Evolutionary conservation across 2,113 vertebrate species (phyloP), one percentile per base, ranked within the genome.

Genomic region (Myotis brandtii): DNA sequence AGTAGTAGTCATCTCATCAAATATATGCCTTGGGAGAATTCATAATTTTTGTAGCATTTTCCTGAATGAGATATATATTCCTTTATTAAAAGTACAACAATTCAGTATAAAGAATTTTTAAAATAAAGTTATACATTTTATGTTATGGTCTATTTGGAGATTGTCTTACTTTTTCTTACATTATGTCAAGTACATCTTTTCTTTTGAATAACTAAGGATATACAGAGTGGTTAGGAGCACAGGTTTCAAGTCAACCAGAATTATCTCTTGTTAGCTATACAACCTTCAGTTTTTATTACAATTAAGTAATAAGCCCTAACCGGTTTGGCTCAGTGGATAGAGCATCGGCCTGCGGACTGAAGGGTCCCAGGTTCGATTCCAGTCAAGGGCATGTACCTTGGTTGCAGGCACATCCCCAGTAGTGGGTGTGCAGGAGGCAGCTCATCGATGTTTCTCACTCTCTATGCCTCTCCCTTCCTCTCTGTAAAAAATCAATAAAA

Each of bases 21-120:
- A 91, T 83, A 66, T 8, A 30, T 66, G 27, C 17, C 69, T 72
- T 73, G n/a, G 52, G 16, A 73, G 14, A 79, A 86, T 82, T 23
- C 23, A 32, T 81, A 89, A 30, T 83, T 88, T 88, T 70, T 86
- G 90, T 48, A 73, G 12, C 2, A 8, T 88, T 93, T 93, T 89
- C 23, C 7, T 70, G 30, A 72, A 56, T 72, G 79, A 34, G 3
- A 20, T 79, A 25, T 66, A 40, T 25, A 73, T 85, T 73, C 46
- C 30, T 46, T 46, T 46, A 46, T 76, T 72, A 86, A 73, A 90
- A 48, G 9, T 80, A 40, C 17, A 73, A 37, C 17, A 70, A 9
- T 46, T 4, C 17, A 67, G 3, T 86, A 34, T 17, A 92, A 75
- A 93, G 12, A 52, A 43, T 64, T 86, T 75, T 80, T n/a, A 20